Conservation (phyloP, 2,888 invertebrate species). For the Aporophyla lueneburgensis region DNA sequence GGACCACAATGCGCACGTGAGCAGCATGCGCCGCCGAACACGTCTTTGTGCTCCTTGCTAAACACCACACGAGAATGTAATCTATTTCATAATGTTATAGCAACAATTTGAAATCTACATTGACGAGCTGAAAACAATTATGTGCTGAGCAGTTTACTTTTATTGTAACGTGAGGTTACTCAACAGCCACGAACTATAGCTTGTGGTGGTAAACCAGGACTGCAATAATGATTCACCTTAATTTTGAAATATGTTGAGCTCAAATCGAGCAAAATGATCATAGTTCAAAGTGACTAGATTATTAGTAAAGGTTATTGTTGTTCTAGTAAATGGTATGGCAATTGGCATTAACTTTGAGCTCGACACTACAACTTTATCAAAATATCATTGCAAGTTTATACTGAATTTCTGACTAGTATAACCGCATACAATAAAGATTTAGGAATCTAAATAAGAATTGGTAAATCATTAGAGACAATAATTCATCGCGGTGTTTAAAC, state of each 20-base stretch:
- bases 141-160: not conserved
- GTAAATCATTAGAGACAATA: constrained; percentile 10
- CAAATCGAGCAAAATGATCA: constrained; percentile 48
- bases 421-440: not conserved
- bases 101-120: constrained; percentile 29
- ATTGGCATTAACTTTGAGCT: constrained; percentile 19
- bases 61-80: constrained; percentile 41
- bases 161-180: constrained; percentile 11
- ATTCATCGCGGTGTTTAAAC: constrained; percentile 15
- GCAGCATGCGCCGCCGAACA: constrained; percentile 52
- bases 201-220: constrained; percentile 10
- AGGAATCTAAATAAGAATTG: not conserved
- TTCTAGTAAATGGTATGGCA: constrained; percentile 29
- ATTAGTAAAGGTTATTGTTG: constrained; percentile 51
- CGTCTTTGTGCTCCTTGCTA: constrained; percentile 23
- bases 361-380: constrained; percentile 32
- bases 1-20: constrained; percentile 67
- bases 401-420: not conserved
- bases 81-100: constrained; percentile 46
- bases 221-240: constrained; percentile 22
- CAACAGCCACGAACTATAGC: constrained; percentile 8
- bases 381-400: constrained; percentile 17
- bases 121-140: constrained; percentile 16
- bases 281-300: constrained; percentile 44
- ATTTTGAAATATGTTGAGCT: constrained; percentile 24